A percentile compares a stretch with the other conserved stretches of the same genome.
phyloP scores from a whole-genome alignment of 2,113 vertebrate species.

The Trogon surrucura region DNA sequence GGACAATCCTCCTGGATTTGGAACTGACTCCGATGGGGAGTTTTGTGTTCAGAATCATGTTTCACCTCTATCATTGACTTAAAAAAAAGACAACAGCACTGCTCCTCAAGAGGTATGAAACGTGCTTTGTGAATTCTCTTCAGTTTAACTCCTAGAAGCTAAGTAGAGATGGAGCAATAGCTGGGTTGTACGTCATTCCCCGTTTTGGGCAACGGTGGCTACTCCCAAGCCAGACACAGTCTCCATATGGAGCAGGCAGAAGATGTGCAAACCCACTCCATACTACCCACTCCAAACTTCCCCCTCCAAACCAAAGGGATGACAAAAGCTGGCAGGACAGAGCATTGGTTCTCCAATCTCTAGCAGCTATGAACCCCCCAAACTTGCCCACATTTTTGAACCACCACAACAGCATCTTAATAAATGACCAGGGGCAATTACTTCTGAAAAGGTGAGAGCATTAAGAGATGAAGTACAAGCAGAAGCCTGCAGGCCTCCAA shows the following conservation, averaged over 20 bases:
- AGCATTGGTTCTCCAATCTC: background rate
- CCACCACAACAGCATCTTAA: background rate
- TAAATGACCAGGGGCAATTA: background rate
- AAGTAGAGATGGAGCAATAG: background rate
- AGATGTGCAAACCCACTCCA: background rate
- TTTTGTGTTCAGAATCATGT: background rate
- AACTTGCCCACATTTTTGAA: background rate
- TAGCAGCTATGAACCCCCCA: background rate
- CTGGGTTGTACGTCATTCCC: fast-evolving
- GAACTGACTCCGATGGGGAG: background rate
- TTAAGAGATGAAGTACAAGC: background rate
- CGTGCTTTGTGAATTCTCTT: background rate
- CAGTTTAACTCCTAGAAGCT: background rate
- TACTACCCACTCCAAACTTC: background rate
- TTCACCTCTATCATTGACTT: background rate
- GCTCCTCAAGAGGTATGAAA: background rate
- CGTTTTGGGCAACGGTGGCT: background rate
- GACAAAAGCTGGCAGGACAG: background rate
- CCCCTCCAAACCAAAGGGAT: background rate
- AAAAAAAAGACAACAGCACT: background rate
- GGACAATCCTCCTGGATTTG: background rate
- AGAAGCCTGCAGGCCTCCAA: background rate
- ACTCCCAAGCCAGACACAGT: background rate
- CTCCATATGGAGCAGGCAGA: background rate
- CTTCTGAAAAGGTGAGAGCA: background rate